Evolutionary conservation across 2,797 vertebrate species (phyloP).

Genomic region (Botia almorhae): DNA sequence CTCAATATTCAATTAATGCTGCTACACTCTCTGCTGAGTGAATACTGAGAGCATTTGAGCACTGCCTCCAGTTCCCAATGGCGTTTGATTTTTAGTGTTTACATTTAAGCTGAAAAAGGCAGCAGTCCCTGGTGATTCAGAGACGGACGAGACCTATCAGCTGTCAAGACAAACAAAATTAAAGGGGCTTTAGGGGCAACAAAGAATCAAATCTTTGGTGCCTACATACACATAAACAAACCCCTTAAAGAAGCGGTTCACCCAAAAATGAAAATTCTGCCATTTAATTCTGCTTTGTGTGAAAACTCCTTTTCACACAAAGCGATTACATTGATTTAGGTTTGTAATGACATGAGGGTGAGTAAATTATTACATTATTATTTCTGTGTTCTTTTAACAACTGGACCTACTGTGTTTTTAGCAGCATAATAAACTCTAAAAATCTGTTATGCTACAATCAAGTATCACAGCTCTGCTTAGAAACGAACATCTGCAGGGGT

Average conservation of each 20-base stretch:
- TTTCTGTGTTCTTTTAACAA: too few relatives aligned
- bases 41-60: constrained; percentile 28
- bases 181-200: constrained; percentile 14
- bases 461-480: background rate
- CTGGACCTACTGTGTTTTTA: too few relatives aligned
- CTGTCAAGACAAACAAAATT: constrained; percentile 49
- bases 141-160: constrained; percentile 33
- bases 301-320: too few relatives aligned
- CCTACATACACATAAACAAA: background rate
- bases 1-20: constrained; percentile 29
- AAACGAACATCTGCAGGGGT: constrained; percentile 18
- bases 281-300: background rate
- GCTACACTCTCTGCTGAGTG: background rate
- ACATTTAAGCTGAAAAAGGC: constrained; percentile 36
- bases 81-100: constrained; percentile 36
- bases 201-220: constrained; percentile 35
- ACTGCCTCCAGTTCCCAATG: constrained; percentile 15
- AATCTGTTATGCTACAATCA: background rate
- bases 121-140: constrained; percentile 7
- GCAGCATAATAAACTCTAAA: background rate
- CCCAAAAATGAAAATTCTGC: background rate
- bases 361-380: too few relatives aligned
- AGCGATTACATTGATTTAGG: too few relatives aligned
- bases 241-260: background rate
- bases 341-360: too few relatives aligned